phyloP scores from a whole-genome alignment of 2,113 vertebrate species.

The Nerophis lumbriciformis region DNA sequence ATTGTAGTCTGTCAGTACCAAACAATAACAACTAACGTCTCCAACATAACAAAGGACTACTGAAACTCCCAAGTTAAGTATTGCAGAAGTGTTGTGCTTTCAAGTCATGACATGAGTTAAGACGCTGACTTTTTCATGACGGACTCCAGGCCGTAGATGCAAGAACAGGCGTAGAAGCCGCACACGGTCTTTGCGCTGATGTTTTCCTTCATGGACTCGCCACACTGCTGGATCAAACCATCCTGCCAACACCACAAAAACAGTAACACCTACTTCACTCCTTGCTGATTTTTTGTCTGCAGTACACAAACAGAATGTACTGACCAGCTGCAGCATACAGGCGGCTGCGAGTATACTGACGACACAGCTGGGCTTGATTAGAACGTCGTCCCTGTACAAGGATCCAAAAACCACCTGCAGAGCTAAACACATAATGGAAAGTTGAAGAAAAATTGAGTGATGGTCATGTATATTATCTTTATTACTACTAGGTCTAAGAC shows the following conservation, averaged over 20 bases:
- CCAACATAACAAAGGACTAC: too few relatives aligned
- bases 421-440: conserved; percentile 53
- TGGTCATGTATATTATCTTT: too few relatives aligned
- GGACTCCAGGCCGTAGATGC: conserved; percentile 87
- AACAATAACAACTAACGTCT: too few relatives aligned
- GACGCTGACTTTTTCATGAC: conserved; percentile 87
- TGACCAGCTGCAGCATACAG: conserved; percentile 94
- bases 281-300: neutral
- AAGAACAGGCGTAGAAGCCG: conserved; percentile 84
- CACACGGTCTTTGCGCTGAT: conserved; percentile 89
- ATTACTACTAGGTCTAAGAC: too few relatives aligned
- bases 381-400: conserved; percentile 90
- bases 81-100: too few relatives aligned
- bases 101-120: neutral
- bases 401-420: conserved; percentile 96
- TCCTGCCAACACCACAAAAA: conserved; percentile 72
- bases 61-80: too few relatives aligned
- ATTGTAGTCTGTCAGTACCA: too few relatives aligned
- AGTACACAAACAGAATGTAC: conserved; percentile 40
- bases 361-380: conserved; percentile 91
- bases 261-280: conserved; percentile 6
- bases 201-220: conserved; percentile 97
- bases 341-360: conserved; percentile 91
- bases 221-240: conserved; percentile 92
- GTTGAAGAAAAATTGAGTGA: too few relatives aligned